phyloP scores from a whole-genome alignment of 2,888 invertebrate genomes.

The Luperina testacea region DNA sequence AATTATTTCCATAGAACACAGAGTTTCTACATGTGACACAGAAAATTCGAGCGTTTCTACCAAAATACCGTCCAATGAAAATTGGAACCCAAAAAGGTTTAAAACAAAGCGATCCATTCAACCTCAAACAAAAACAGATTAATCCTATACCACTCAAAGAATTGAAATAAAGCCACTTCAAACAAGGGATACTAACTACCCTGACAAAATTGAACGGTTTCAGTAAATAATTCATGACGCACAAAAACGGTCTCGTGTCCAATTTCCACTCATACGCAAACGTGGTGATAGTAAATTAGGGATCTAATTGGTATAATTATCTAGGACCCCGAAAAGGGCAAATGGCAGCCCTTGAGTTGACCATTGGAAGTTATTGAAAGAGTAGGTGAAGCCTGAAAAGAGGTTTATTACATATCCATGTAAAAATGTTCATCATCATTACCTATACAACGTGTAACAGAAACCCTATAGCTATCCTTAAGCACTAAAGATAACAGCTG shows the following conservation, averaged over 20 bases:
- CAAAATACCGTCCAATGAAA: conserved; percentile 4
- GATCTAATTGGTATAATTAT: conserved; percentile 70
- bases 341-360: conserved; percentile 27
- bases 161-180: conserved; percentile 52
- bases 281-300: conserved; percentile 62
- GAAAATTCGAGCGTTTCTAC: background rate
- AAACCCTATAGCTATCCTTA: too few species aligned
- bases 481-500: too few species aligned
- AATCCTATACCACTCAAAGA: conserved; percentile 44
- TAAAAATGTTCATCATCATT: background rate
- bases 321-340: conserved; percentile 56
- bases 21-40: background rate
- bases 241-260: conserved; percentile 55
- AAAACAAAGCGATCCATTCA: conserved; percentile 2
- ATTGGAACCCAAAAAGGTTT: background rate
- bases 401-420: conserved; percentile 7
- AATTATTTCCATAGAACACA: background rate
- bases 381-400: conserved; percentile 29
- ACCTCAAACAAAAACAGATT: conserved; percentile 39
- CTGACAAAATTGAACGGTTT: conserved; percentile 46
- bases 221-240: conserved; percentile 62
- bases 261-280: conserved; percentile 60
- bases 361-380: conserved; percentile 22
- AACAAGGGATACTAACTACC: conserved; percentile 33
- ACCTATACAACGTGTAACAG: too few species aligned